Evolutionary conservation across 2,113 vertebrate genomes (phyloP).

Genomic region (Uria lomvia): DNA sequence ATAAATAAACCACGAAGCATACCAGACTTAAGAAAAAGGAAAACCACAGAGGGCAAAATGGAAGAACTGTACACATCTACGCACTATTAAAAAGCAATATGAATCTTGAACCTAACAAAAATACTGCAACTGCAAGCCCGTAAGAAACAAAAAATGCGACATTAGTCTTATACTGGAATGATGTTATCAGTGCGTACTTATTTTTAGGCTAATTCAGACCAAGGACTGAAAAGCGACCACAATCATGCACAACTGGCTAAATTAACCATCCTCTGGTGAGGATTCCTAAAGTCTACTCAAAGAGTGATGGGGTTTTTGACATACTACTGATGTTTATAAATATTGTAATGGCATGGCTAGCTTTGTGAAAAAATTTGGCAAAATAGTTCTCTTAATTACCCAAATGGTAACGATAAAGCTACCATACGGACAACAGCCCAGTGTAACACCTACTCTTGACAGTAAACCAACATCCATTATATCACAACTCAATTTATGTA

Average conservation of each 20-base stretch:
- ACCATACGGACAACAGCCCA: not conserved
- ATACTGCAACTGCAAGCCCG: not conserved
- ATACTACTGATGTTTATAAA: not conserved
- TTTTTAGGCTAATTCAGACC: not conserved
- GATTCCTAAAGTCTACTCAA: not conserved
- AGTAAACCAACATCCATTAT: not conserved
- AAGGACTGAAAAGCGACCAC: not conserved
- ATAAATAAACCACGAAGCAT: not conserved
- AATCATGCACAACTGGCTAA: not conserved
- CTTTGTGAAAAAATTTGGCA: not conserved
- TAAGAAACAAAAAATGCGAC: not conserved
- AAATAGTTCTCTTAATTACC: not conserved
- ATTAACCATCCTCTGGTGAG: not conserved
- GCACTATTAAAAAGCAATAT: not conserved
- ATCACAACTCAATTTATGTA: not conserved
- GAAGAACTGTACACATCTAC: not conserved
- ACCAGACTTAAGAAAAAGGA: not conserved
- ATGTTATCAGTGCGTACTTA: not conserved
- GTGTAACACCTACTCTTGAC: not conserved
- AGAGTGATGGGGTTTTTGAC: not conserved
- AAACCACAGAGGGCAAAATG: slow-evolving; percentile 36
- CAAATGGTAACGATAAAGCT: not conserved
- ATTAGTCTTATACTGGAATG: not conserved
- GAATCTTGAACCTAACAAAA: not conserved
- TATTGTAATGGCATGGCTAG: not conserved